Evolutionary conservation across 2,797 vertebrate species (phyloP), one percentile per base, ranked within the genome.

Genomic region (Phataginus tetradactyla): DNA sequence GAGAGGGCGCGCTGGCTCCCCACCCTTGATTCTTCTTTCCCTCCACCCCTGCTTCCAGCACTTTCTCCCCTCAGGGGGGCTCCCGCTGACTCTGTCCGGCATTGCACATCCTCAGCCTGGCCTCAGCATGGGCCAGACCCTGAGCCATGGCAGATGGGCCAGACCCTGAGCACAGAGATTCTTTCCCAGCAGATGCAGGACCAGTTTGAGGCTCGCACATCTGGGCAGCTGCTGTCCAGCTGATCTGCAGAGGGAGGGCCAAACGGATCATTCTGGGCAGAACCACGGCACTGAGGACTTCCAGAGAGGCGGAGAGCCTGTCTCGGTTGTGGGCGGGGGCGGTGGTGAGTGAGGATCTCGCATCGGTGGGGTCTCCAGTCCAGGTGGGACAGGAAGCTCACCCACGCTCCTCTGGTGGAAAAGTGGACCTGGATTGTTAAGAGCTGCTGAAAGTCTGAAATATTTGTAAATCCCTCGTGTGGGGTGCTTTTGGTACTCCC

Each of bases 201-300:
- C 53, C 42, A 13, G 23, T n/a, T 14, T 4, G 75, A 86, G 42
- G 63, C 45, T 86, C 4, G 1, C 34, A 20, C 59, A 49, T 72
- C 69, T 79, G 91, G 53, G 32, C 68, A 83, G 78, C 64, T 84
- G 37, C 78, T 68, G 18, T 57, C 63, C 37, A 85, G 37, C 27
- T 32, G 68, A 37, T 61, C 34, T 63, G 63, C 63, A 90, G 86
- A 86, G 45, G 84, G 57, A 32, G 94, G 91, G 59, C 12, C 74
- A 64, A 37, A 81, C 14, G 49, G 57, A 15, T 29, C 37, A 13
- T 66, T 77, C 85, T 66, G 86, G 66, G 51, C 27, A 90, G 7
- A 90, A 37, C 25, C 5, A 14, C 0, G 21, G 42, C 37, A 42
- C 39, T 29, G 5, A 64, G 84, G 61, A 66, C 29, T 27, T 55